Evolutionary conservation across 2,888 invertebrate species (phyloP).

Genomic region (Cataglyphis livida): DNA sequence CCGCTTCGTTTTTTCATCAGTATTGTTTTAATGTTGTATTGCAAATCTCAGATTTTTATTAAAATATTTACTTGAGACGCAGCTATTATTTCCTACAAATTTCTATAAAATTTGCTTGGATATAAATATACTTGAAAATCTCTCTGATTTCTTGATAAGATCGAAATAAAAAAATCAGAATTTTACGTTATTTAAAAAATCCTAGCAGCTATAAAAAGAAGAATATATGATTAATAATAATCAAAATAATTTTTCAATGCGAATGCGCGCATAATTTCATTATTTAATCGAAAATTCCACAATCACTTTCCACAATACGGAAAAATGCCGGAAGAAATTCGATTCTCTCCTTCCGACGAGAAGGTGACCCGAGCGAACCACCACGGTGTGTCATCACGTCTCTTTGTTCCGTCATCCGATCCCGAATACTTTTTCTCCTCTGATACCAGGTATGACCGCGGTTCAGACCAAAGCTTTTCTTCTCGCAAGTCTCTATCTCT

Average conservation of each 20-base stretch:
- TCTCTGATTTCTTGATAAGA: background rate
- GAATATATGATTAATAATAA: too few species aligned
- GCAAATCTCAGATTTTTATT: background rate
- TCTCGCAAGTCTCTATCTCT: conserved; percentile 65
- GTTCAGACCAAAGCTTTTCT: conserved; percentile 72
- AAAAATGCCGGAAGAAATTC: conserved; percentile 61
- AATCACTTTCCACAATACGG: background rate
- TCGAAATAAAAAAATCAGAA: background rate
- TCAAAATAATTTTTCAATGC: too few species aligned
- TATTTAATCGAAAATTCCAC: conserved; percentile 32
- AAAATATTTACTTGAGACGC: background rate
- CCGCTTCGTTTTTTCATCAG: background rate
- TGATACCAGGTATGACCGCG: conserved; percentile 58
- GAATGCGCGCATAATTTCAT: background rate
- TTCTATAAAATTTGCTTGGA: background rate
- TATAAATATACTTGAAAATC: background rate
- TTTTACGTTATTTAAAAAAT: background rate
- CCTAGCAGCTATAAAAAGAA: background rate
- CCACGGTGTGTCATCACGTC: conserved; percentile 59
- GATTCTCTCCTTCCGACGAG: conserved; percentile 43
- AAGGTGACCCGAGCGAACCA: conserved; percentile 38
- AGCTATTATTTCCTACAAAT: background rate
- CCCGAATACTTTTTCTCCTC: conserved; percentile 77
- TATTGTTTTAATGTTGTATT: background rate
- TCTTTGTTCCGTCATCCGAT: conserved; percentile 78